Evolutionary conservation across 92 coral and sea anemone species (phyloP), one percentile per base, ranked within the genome.

Genomic region (Heteractis magnifica): DNA sequence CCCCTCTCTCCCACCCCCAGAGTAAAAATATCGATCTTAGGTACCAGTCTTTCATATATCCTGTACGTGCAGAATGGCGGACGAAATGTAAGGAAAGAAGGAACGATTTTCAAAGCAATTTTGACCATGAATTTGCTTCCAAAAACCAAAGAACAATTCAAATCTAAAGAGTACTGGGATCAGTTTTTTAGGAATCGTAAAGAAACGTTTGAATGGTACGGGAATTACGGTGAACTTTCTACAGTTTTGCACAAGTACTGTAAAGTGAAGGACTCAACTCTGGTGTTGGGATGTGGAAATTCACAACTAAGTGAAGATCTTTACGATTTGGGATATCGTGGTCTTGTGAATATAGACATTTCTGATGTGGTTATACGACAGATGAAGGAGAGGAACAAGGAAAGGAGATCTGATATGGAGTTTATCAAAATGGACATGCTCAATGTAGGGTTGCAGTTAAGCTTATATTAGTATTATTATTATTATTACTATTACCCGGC

Each of bases 271-370:
- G 98, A 94, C 77, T 51, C 75, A 16, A 70, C 89, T 68, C 70
- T 91, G 62, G 79, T 84, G 26, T 34, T 89, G 51, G 98, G 94
- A 3, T 92, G 94, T 77, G 90, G 86, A 1, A 77, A 82, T 49
- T 91, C 94, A 16, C 52, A 83, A 48, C 78, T 94, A 56, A 88
- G 93, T 71, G 93, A 95, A 84, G 95, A 95, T 84, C 75, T 95
- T 50, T 93, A 93, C 71, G 98, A 91, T 82, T 95, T 91, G 51
- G 98, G 98, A 10, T 93, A 84, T 83, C 92, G 84, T 51, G 68
- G 88, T 44, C 51, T 93, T 56, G 91, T 88, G 44, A 94, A 88
- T 56, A 84, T 93, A 53, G 98, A 93, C 21, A 93, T 84, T 88
- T 89, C 98, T 18, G 97, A 95, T 11, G 90, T 78, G 6, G 91